phyloP scores from a whole-genome alignment of 2,797 vertebrate genomes.

The Tragelaphus oryx region DNA sequence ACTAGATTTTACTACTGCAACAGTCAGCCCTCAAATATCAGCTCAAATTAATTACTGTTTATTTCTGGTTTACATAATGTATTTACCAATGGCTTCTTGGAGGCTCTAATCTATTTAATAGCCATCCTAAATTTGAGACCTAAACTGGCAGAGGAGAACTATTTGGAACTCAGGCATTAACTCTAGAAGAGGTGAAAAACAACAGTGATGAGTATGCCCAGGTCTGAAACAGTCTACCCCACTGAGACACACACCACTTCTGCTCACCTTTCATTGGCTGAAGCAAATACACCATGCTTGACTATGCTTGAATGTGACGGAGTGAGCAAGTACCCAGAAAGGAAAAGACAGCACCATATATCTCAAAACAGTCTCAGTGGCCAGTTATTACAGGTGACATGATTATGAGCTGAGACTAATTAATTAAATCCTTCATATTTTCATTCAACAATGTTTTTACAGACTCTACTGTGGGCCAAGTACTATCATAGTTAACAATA shows the following conservation, averaged over 20 bases:
- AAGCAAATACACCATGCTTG: not conserved
- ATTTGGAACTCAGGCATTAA: not conserved
- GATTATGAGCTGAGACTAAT: not conserved
- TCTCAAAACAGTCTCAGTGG: not conserved
- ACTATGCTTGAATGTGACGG: accelerated
- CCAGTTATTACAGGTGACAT: not conserved
- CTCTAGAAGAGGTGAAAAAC: not conserved
- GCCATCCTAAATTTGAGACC: not conserved
- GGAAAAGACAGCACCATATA: not conserved
- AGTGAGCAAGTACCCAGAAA: not conserved
- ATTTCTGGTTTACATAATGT: not conserved
- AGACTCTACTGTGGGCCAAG: not conserved
- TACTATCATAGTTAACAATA: not conserved
- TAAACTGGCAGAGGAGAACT: not conserved
- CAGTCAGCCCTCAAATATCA: not conserved
- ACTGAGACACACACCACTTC: not conserved
- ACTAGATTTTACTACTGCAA: not conserved
- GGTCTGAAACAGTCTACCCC: not conserved
- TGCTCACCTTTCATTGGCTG: not conserved
- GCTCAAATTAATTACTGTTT: not conserved
- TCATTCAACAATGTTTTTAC: not conserved
- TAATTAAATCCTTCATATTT: not conserved
- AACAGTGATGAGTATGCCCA: not conserved
- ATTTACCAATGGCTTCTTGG: not conserved
- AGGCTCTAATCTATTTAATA: not conserved